Conservation (phyloP, 2,113 vertebrate species). For the Coptodon rendalli region DNA sequence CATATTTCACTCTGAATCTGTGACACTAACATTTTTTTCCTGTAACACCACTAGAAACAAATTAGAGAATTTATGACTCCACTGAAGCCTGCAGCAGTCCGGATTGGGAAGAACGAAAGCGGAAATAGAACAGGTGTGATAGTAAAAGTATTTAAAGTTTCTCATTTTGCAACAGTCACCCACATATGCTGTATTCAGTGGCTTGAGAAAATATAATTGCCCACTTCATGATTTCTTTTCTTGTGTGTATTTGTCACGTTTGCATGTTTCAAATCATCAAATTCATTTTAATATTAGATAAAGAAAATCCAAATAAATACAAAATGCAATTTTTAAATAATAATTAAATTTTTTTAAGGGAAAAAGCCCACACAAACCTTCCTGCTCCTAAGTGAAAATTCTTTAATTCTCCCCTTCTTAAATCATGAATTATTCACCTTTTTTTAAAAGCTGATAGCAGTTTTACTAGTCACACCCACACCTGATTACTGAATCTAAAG, state of each 20-base stretch:
- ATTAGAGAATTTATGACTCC: slow-evolving; percentile 87
- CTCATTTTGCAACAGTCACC: neutral
- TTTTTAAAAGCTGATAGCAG: neutral
- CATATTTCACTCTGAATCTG: neutral
- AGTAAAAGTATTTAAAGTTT: neutral
- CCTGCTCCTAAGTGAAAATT: neutral
- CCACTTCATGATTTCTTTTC: neutral
- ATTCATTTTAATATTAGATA: neutral
- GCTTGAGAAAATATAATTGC: neutral
- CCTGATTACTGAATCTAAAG: neutral
- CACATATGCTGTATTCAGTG: neutral
- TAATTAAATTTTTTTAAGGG: fast-evolving
- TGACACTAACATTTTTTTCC: neutral
- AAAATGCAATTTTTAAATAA: neutral
- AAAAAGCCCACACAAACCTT: neutral
- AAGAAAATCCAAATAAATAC: neutral
- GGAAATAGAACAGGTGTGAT: slow-evolving; percentile 82
- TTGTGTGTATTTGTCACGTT: neutral
- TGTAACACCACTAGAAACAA: slow-evolving; percentile 74
- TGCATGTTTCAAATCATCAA: neutral
- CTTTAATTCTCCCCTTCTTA: neutral
- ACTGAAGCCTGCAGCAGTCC: slow-evolving; percentile 82
- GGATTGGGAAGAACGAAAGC: slow-evolving; percentile 77
- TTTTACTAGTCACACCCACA: neutral
- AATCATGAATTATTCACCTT: neutral